phyloP scores from a whole-genome alignment of 2,888 invertebrate species.

The Polyommatus icarus region DNA sequence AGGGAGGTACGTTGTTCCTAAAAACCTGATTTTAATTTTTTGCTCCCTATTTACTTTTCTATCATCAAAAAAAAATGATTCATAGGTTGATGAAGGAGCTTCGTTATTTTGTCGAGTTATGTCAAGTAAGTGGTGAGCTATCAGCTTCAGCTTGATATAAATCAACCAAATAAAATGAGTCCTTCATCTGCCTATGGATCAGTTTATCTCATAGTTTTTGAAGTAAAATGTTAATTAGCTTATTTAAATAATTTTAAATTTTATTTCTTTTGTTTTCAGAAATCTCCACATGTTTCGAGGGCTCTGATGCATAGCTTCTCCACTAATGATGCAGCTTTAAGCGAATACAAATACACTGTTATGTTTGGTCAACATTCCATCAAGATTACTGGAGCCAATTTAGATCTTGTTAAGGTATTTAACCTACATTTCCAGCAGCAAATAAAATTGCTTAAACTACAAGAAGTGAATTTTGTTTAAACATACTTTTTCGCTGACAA shows the following conservation, averaged over 20 bases:
- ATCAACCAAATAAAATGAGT: no score
- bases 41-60: background rate
- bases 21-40: background rate
- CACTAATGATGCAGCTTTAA: slow-evolving; percentile 90
- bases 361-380: slow-evolving; percentile 90
- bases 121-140: no score
- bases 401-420: slow-evolving; percentile 89
- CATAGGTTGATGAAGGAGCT: no score
- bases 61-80: no score
- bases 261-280: slow-evolving; percentile 51
- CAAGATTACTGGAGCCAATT: slow-evolving; percentile 91
- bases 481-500: no score
- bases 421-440: background rate
- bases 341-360: slow-evolving; percentile 94
- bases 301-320: slow-evolving; percentile 88
- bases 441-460: background rate
- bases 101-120: background rate
- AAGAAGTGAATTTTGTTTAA: background rate
- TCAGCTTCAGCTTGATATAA: no score
- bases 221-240: background rate
- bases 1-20: slow-evolving; percentile 44
- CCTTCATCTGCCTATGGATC: background rate
- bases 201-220: background rate
- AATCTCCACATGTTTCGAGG: slow-evolving; percentile 79
- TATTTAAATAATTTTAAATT: background rate